Evolutionary conservation across 2,797 vertebrate species (phyloP).

Genomic region (Onychomys torridus): DNA sequence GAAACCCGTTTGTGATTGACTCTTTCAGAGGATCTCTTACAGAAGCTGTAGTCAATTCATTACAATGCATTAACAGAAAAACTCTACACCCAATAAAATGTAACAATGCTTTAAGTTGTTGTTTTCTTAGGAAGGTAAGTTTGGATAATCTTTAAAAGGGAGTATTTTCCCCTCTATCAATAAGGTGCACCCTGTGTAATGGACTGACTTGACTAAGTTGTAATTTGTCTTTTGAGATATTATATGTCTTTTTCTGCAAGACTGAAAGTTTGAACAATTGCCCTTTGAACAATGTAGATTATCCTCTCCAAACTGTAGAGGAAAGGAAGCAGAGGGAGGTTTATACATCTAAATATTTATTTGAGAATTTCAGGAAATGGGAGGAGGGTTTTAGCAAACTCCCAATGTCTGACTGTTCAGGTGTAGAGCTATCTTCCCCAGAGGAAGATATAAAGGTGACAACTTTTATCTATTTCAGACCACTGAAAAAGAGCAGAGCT

Average conservation of each 20-base stretch:
- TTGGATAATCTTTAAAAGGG: background rate
- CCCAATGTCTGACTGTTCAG: background rate
- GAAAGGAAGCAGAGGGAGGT: background rate
- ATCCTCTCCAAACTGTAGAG: background rate
- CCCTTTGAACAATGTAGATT: background rate
- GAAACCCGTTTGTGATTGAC: background rate
- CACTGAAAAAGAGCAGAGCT: background rate
- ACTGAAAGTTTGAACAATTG: background rate
- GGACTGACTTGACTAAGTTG: background rate
- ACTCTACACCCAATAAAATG: background rate
- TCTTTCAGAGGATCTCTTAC: background rate
- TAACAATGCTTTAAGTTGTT: background rate
- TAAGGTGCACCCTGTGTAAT: background rate
- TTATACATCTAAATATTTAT: background rate
- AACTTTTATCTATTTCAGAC: background rate
- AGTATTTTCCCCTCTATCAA: background rate
- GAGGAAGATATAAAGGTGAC: background rate
- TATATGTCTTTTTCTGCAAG: background rate
- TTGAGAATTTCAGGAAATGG: background rate
- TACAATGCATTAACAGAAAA: background rate
- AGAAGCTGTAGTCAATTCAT: background rate
- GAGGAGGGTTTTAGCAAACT: background rate
- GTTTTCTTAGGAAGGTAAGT: background rate
- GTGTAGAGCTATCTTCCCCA: background rate
- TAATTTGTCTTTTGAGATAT: slow-evolving; percentile 20